Base-by-base conservation (phyloP, 2,113 vertebrate species). In the Pangasianodon hypophthalmus region DNA sequence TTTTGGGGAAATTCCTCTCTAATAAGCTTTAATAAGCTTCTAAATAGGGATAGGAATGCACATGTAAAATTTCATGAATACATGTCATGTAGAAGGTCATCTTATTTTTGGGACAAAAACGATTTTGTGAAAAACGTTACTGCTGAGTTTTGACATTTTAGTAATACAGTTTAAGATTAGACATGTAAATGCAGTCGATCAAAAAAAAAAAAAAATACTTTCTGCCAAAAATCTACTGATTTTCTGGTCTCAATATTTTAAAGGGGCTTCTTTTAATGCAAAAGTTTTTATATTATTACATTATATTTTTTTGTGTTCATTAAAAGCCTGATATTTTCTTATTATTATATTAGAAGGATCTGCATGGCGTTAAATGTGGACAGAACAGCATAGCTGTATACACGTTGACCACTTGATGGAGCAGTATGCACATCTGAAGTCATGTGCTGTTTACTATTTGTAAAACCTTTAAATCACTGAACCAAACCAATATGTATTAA, bases 341-440 rank as follows among this genome's bases (percentile, higher is more conserved):
- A 46, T 77, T 26, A 48, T 48, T 71, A 18, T 21, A 11, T 24
- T 46, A 29, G 77, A 50, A n/a, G 11, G 11, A 29, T n/a, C 9
- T 79, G 75, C 24, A 2, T n/a, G 37, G 37, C 37, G 7, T 21
- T 46, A 75, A 11, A 11, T 46, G 21, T 19, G 2, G 32, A 73
- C 18, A 21, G 71, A 77, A n/a, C 46, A 80, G 26, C 6, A n/a
- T 50, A 83, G 19, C 29, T 58, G 19, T 13, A 50, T 54, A 60
- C 21, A n/a, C 81, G 4, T 52, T 90, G 75, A 86, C 82, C 88
- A 91, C 83, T 58, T 83, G 83, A 26, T 77, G 88, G 75, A 13
- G 88, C 24, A 75, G 46, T 48, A 80, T 32, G 37, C 50, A 83
- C 73, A 60, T 32, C 18, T 82, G 37, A 71, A 67, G 26, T 75